Conservation (phyloP, 2,797 vertebrate genomes). For the Distichodus sexfasciatus region DNA sequence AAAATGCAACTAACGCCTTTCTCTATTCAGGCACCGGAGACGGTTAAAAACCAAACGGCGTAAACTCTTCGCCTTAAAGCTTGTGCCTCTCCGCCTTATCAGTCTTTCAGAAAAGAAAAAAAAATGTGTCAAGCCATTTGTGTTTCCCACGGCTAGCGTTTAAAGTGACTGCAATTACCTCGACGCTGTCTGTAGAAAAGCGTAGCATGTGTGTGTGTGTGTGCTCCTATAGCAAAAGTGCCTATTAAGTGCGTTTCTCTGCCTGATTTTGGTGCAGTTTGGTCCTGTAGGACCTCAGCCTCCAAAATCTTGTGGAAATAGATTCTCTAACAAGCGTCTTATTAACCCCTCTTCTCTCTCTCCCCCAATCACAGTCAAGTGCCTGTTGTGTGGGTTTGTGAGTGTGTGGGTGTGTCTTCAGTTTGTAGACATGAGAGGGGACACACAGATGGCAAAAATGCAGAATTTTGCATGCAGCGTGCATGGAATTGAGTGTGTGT, state of each 20-base stretch:
- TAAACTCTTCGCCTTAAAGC: too few relatives aligned
- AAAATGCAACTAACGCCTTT: too few relatives aligned
- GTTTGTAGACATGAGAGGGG: too few relatives aligned
- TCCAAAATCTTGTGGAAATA: constrained; percentile 39
- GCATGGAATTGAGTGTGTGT: too few relatives aligned
- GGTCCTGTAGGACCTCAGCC: constrained; percentile 32
- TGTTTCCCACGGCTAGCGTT: constrained; percentile 8
- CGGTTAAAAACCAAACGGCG: too few relatives aligned
- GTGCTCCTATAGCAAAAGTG: constrained; percentile 19
- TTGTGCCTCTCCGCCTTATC: not conserved
- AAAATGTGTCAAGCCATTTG: not conserved
- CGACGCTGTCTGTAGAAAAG: constrained; percentile 10
- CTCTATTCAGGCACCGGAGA: too few relatives aligned
- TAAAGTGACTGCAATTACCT: constrained; percentile 16
- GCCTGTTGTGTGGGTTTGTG: constrained; percentile 14
- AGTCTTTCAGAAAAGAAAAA: too few relatives aligned
- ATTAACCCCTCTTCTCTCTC: constrained; percentile 30
- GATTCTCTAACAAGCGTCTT: constrained; percentile 42
- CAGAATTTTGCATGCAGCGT: too few relatives aligned
- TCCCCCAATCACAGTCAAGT: not conserved
- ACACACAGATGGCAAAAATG: too few relatives aligned
- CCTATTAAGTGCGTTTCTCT: constrained; percentile 25
- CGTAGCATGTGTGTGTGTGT: not conserved
- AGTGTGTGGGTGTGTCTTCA: too few relatives aligned
- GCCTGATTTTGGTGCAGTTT: constrained; percentile 14